A percentile compares a stretch with the other conserved stretches of the same genome.
These are phyloP conservation scores for Hassar affinis DNA, from an alignment of 2,113 vertebrate genomes.

Conservation along the genomic window DNA sequence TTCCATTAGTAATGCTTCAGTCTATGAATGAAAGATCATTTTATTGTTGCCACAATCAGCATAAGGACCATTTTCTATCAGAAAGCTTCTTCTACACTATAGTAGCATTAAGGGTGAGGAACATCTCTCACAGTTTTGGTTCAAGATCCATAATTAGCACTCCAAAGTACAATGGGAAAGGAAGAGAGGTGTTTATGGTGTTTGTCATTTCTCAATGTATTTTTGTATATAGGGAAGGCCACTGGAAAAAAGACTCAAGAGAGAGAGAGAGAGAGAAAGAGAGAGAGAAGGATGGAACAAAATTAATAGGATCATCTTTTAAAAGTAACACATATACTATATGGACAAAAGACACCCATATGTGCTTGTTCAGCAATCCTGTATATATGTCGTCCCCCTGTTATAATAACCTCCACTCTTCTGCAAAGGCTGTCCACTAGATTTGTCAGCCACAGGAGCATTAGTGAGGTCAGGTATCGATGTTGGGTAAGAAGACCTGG, in stretches of 20 bases:
- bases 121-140: neutral
- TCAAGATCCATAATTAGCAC: neutral
- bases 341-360: neutral
- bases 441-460: neutral
- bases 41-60: neutral
- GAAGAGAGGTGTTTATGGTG: neutral
- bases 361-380: neutral
- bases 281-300: neutral
- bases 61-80: neutral
- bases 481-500: neutral
- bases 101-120: neutral
- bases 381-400: neutral
- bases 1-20: neutral
- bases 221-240: neutral
- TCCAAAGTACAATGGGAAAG: neutral
- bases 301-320: neutral
- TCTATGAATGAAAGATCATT: neutral
- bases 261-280: neutral
- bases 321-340: neutral
- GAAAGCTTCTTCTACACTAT: neutral
- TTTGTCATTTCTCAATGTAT: neutral
- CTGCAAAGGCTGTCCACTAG: neutral
- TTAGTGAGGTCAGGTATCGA: neutral
- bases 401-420: neutral
- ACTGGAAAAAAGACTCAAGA: neutral